These are phyloP conservation scores for Limonius californicus DNA, from an alignment of 1,140 invertebrate genomes.

Conservation along the genomic window DNA sequence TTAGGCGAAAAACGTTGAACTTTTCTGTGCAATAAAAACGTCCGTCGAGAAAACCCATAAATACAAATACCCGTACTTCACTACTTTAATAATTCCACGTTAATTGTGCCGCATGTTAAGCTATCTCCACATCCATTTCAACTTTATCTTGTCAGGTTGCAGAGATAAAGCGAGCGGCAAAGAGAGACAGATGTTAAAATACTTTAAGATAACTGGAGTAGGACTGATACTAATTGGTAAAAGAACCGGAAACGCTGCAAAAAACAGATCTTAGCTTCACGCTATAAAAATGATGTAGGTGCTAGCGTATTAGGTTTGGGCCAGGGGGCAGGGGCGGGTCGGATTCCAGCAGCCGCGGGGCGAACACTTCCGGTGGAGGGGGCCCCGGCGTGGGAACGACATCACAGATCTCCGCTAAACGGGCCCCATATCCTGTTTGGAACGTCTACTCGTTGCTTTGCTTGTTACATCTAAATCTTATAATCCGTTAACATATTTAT, in stretches of 20 bases:
- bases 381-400: slow-evolving; percentile 29
- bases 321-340: slow-evolving; percentile 14
- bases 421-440: not conserved
- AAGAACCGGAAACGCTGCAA: slow-evolving; percentile 36
- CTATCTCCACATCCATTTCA: too few species aligned
- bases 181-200: not conserved
- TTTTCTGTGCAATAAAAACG: too few species aligned
- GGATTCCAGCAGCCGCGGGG: slow-evolving; percentile 29
- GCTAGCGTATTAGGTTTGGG: not conserved
- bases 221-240: slow-evolving; percentile 32
- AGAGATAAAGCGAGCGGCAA: not conserved
- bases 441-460: not conserved
- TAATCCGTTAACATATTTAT: too few species aligned
- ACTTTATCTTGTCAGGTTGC: too few species aligned
- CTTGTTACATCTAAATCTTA: not conserved
- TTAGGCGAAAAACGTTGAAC: too few species aligned
- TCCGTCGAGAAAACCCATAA: too few species aligned
- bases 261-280: slow-evolving; percentile 31
- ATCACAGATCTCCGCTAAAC: not conserved
- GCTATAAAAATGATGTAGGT: slow-evolving; percentile 28
- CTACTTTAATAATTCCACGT: too few species aligned
- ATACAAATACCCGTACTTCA: too few species aligned
- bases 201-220: not conserved
- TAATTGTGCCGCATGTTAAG: too few species aligned
- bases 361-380: slow-evolving; percentile 33